Percentiles rank a stretch among this genome's conserved stretches.
These are phyloP conservation scores for Barypeithes pellucidus DNA, from an alignment of 2,888 invertebrate genomes.

Conservation along the genomic window DNA sequence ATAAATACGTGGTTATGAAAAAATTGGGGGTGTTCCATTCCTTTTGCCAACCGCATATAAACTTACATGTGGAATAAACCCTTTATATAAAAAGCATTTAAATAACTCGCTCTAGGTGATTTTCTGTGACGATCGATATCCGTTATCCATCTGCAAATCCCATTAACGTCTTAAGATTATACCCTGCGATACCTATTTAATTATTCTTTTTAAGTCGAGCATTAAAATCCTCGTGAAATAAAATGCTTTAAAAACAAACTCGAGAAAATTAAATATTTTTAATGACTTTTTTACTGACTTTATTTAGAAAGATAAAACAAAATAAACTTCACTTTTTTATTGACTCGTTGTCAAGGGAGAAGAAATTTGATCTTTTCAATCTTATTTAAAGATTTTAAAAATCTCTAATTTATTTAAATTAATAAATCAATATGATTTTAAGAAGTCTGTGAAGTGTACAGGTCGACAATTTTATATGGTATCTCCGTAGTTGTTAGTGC, in stretches of 20 bases:
- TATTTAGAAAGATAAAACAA: neutral
- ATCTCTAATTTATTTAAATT: no score
- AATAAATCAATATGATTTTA: no score
- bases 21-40: no score
- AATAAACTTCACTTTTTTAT: neutral
- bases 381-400: no score
- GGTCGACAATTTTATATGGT: no score
- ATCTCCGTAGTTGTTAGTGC: no score
- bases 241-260: neutral
- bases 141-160: neutral
- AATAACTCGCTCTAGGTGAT: neutral
- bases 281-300: neutral
- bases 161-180: neutral
- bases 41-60: no score
- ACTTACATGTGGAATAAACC: neutral
- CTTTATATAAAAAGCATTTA: no score
- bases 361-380: no score
- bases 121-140: neutral
- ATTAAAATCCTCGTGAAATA: neutral
- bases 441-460: no score
- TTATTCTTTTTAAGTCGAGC: neutral
- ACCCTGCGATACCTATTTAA: neutral
- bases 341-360: no score
- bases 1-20: no score
- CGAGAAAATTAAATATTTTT: constrained; percentile 2